These are phyloP conservation scores for Barypeithes pellucidus DNA, from an alignment of 2,888 invertebrate species.

Conservation along the genomic window DNA sequence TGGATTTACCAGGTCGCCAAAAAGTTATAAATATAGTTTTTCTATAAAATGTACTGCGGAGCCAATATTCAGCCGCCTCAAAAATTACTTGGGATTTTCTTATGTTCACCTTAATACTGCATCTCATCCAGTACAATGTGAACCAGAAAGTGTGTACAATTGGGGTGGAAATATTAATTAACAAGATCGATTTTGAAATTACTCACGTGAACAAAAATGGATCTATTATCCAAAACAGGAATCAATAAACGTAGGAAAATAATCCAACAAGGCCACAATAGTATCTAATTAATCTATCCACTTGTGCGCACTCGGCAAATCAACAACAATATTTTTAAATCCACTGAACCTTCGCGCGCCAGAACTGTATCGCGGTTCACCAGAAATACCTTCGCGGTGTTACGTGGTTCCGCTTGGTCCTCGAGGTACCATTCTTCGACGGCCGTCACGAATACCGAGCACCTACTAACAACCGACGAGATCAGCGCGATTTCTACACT, in stretches of 20 bases:
- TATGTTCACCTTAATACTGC: no score
- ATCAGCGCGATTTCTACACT: slow-evolving; percentile 49
- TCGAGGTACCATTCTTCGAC: slow-evolving; percentile 50
- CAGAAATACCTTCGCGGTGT: slow-evolving; percentile 29
- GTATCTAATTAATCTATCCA: slow-evolving; percentile 28
- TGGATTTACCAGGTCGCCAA: no score
- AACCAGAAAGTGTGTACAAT: no score
- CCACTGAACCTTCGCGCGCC: slow-evolving; percentile 52
- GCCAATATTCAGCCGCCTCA: no score
- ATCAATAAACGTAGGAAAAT: slow-evolving; percentile 27
- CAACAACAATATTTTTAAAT: slow-evolving; percentile 44
- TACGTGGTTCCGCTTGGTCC: slow-evolving; percentile 34
- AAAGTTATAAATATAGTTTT: no score
- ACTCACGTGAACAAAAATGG: slow-evolving; percentile 2
- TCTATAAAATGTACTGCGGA: no score
- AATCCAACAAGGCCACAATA: slow-evolving; percentile 45
- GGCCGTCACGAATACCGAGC: slow-evolving; percentile 49
- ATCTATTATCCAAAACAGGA: slow-evolving; percentile 12
- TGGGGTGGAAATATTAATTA: no score
- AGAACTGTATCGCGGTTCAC: slow-evolving; percentile 47
- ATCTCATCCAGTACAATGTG: no score
- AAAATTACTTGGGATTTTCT: no score
- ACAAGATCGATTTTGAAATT: no score
- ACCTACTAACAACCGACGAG: slow-evolving; percentile 52
- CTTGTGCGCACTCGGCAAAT: slow-evolving; percentile 38